Base-by-base conservation (phyloP, 2,113 vertebrate genomes). In the Tor tambroides region DNA sequence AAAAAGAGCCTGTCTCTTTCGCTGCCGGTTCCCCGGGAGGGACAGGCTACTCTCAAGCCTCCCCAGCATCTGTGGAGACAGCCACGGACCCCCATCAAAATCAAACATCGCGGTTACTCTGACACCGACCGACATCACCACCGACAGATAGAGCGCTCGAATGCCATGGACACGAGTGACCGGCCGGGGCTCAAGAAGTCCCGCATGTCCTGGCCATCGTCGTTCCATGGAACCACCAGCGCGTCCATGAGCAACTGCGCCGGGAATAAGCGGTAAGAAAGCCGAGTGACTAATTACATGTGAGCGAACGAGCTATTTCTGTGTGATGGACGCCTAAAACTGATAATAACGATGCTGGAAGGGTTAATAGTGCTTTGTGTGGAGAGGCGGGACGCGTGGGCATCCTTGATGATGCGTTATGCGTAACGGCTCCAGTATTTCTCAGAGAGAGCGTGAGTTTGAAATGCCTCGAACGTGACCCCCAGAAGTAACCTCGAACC, bases 121-220 rank as follows among this genome's bases (percentile, higher is more conserved):
- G 96, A 96, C 92, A 96, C 95, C 5, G 96, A 97, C 92, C 95
- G 96, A 86, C 94, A 94, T 71, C 93, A 95, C 87, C 92, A 95
- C 91, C 96, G 96, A 91, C 96, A 95, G 92, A 98, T 99, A 85
- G 97, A 98, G 91, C 96, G 98, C 85, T 96, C 97, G 1, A 96
- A 99, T 90, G 98, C 98, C 90, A 94, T 99, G 95, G 98, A 99
- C 92, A 96, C 96, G 76, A 94, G 96, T 89, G 97, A 98, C 94
- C 94, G 97, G 89, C 97, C 97, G 0, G 97, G 97, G 51, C 94
- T 99, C 85, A 96, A 96, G 86, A 97, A 96, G 85, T 96, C 96
- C 81, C 97, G 97, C 79, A 97, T 98, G 97, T 99, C 98, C 77
- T 99, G 98, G 97, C 98, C 98, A 21, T 98, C 97, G 69, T 98